Evolutionary conservation across 2,113 vertebrate species (phyloP).

Genomic region (Eonycteris spelaea): DNA sequence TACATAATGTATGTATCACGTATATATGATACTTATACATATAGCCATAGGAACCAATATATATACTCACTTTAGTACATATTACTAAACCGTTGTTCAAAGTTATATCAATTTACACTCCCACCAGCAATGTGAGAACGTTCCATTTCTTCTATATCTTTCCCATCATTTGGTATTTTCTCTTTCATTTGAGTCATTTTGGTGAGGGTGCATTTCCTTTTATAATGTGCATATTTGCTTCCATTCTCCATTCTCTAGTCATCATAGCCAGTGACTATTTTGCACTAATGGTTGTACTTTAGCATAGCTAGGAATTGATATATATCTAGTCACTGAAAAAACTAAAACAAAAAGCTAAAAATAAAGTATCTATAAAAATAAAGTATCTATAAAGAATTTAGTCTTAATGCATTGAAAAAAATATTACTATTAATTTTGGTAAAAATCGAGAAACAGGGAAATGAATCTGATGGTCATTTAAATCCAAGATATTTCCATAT

Average conservation of each 20-base stretch:
- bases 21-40: not conserved
- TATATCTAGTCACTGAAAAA: not conserved
- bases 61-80: not conserved
- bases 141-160: not conserved
- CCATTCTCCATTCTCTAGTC: not conserved
- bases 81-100: not conserved
- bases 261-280: not conserved
- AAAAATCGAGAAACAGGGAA: not conserved
- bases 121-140: not conserved
- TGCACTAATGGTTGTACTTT: not conserved
- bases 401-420: not conserved
- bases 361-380: conserved; percentile 41
- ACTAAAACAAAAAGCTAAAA: not conserved
- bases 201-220: not conserved
- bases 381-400: conserved; percentile 12
- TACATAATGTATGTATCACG: not conserved
- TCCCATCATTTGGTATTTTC: not conserved
- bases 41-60: not conserved
- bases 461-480: not conserved
- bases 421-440: not conserved
- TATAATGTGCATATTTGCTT: not conserved
- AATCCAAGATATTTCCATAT: not conserved
- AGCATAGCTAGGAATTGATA: conserved; percentile 22
- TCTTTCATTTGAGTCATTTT: not conserved
- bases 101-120: not conserved